Base-by-base conservation (phyloP, 1,140 invertebrate genomes). In the Drosophila subpulchrella region DNA sequence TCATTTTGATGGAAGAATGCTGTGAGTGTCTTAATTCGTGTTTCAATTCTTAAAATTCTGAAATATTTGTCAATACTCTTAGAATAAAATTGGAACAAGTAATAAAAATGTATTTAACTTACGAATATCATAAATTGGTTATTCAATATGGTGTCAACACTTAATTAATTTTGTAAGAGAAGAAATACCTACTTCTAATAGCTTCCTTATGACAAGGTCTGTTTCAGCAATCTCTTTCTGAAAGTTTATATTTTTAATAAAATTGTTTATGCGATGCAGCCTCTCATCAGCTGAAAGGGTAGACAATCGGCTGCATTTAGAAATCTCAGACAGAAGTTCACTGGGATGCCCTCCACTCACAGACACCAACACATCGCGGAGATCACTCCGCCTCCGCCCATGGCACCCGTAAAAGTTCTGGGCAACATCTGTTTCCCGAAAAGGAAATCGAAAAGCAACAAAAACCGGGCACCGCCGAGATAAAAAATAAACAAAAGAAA, bases 401-500 rank as follows among this genome's bases (percentile, higher is more conserved):
- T 42, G 17, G 39, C 13, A 38, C 30, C 68, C 56, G 55, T 73
- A 79, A 80, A 46, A 62, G 75, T 79, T 88, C 83, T 79, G 62
- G 41, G 65, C 84, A 88, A 77, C 84, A 86, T 88, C 70, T 88
- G 83, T 88, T 88, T 72, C 79, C 84, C 72, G 72, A 83, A 88
- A 88, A 89, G 84, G 83, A 89, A 89, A 89, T 74, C 53, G 48
- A 71, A 85, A 60, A 34, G 34, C 44, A 59, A 38, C 68, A 67
- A 48, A 60, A 58, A 48, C 44, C 48, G 53, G 56, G 34, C 57
- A 66, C 30, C 62, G 38, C 44, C 48, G 20, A 62, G 58, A 47
- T 44, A 76, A 48, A 61, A 77, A 76, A 80, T 76, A 71, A 74
- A 75, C 59, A 86, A 61, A 63, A 70, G 51, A 59, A 86, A 78